Base-by-base conservation (phyloP, 35 echinoderm and acorn worm species). In the Heliocidaris tuberculata region DNA sequence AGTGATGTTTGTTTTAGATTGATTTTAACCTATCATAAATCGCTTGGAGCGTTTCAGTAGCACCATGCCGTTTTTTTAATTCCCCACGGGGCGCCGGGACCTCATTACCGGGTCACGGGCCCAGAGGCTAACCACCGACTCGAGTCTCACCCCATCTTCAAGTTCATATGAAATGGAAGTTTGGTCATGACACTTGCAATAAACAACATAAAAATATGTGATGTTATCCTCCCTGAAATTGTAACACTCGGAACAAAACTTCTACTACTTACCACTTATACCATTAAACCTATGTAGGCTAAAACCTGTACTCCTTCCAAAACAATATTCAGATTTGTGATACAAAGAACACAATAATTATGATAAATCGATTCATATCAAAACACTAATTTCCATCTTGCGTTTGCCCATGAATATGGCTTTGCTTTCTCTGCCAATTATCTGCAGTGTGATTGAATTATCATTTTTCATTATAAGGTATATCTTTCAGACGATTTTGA, bases 71-170 rank as follows among this genome's bases (percentile, higher is more conserved):
- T 19, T 78, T 78, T 27, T 24, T 19, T n/a, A n/a, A 27, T 78
- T 78, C 65, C 65, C 65, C 27, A 78, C 65, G 27, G 65, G 65
- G 65, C 21, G 65, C 65, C 65, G 27, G 8, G 65, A 78, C 65
- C 65, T 78, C 65, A 78, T 78, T 78, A 78, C 21, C 65, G 65
- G 65, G 65, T 78, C 65, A 78, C 65, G 65, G 65, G 65, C 65
- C 65, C 65, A 19, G 65, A 24, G 65, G 65, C 65, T 78, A 78
- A 6, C 65, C 15, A 70, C 65, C 65, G 65, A 78, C 65, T 78
- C 17, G 17, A 7, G 65, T 78, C 65, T 78, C 65, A 78, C 19
- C 19, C 19, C 5, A 56, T 56, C 52, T 56, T 56, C 52, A 56
- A 27, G 17, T 42, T 42, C 35, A 19, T 2, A n/a, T 27, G 13